Conservation (phyloP, 1,140 invertebrate species). For the Dolichoris vasculosae region DNA sequence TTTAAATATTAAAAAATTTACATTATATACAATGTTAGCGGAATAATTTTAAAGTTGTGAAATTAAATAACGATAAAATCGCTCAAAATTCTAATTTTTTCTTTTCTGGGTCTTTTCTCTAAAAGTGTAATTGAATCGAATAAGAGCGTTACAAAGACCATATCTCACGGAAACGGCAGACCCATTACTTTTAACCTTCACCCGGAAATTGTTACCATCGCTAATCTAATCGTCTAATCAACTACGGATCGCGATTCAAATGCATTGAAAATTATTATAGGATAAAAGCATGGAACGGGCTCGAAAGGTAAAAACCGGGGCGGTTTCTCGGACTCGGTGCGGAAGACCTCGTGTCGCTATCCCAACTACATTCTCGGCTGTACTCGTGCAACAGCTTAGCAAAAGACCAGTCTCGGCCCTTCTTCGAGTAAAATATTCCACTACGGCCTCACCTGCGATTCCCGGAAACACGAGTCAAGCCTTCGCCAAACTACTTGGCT, state of each 20-base stretch:
- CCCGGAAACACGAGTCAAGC: conserved; percentile 29
- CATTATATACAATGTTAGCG: neutral
- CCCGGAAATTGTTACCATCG: neutral
- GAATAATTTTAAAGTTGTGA: neutral
- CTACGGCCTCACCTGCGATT: conserved; percentile 37
- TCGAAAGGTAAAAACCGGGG: neutral
- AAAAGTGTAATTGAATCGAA: neutral
- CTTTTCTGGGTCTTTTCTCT: too few relatives aligned
- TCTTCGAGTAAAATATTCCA: neutral
- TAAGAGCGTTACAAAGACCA: neutral
- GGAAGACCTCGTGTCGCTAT: neutral
- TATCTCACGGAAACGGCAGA: neutral
- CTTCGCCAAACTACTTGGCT: neutral
- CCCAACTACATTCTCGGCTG: neutral
- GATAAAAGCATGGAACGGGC: neutral
- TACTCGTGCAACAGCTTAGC: neutral
- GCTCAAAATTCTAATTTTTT: too few relatives aligned
- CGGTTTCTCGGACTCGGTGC: neutral
- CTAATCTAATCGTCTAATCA: neutral
- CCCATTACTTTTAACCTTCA: neutral
- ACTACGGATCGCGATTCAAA: neutral
- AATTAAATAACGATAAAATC: too few relatives aligned
- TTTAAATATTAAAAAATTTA: neutral
- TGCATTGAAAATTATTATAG: neutral
- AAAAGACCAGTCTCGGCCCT: neutral